phyloP scores from a whole-genome alignment of 2,113 vertebrate genomes.

The Anhinga rufa region DNA sequence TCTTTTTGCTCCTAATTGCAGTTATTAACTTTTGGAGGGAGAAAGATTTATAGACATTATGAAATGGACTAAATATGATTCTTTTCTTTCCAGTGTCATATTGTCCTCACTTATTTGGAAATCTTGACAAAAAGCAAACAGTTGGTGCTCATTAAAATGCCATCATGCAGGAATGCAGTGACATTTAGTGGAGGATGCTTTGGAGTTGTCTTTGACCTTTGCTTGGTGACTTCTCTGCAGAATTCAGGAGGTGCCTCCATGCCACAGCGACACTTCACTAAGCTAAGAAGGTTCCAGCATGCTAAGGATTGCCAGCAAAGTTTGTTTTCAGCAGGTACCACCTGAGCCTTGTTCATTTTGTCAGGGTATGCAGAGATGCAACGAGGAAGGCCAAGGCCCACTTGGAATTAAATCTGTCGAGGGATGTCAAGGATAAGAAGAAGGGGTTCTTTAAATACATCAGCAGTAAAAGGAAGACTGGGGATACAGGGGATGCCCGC shows the following conservation, averaged over 20 bases:
- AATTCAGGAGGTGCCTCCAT: not conserved
- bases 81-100: not conserved
- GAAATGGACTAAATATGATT: not conserved
- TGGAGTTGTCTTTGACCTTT: not conserved
- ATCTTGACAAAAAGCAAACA: not conserved
- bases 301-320: not conserved
- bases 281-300: not conserved
- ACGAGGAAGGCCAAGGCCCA: no score
- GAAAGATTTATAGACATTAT: not conserved
- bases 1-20: not conserved
- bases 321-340: not conserved
- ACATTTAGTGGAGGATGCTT: not conserved
- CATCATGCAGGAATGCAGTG: not conserved
- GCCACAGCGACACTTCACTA: not conserved
- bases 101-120: not conserved
- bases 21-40: constrained; percentile 18
- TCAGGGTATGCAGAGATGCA: no score
- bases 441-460: no score
- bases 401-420: no score
- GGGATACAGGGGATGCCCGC: no score
- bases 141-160: constrained; percentile 34
- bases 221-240: not conserved
- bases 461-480: no score
- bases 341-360: not conserved
- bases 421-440: no score